Conservation (phyloP, 2,888 invertebrate species). For the Catotricha subobsoleta region DNA sequence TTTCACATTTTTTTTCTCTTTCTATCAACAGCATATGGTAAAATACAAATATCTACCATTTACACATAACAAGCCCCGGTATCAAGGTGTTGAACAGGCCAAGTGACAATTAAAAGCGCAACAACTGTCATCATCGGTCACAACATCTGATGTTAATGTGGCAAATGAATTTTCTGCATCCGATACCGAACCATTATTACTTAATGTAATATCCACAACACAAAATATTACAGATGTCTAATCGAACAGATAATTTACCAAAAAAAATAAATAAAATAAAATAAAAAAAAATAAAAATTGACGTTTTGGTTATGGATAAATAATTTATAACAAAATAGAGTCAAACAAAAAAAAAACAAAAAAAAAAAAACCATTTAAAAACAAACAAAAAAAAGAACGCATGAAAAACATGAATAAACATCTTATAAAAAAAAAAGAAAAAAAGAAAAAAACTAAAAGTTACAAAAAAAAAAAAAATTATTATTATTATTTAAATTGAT, state of each 20-base stretch:
- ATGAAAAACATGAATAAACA: no score
- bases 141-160: background rate
- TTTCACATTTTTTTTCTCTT: no score
- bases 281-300: background rate
- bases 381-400: no score
- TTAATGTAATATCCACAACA: background rate
- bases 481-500: no score
- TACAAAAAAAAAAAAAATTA: no score
- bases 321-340: no score
- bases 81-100: conserved; percentile 43
- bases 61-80: conserved; percentile 93
- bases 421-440: no score
- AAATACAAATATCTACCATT: conserved; percentile 98
- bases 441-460: no score
- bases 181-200: background rate
- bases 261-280: background rate
- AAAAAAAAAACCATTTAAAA: no score
- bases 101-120: conserved; percentile 36
- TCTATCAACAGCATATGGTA: conserved; percentile 99
- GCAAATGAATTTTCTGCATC: background rate
- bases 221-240: conserved; percentile 1
- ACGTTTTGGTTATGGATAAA: no score
- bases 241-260: background rate
- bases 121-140: conserved; percentile 16
- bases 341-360: no score